Conservation (phyloP, 2,113 vertebrate genomes). For the Porphyrio hochstetteri region DNA sequence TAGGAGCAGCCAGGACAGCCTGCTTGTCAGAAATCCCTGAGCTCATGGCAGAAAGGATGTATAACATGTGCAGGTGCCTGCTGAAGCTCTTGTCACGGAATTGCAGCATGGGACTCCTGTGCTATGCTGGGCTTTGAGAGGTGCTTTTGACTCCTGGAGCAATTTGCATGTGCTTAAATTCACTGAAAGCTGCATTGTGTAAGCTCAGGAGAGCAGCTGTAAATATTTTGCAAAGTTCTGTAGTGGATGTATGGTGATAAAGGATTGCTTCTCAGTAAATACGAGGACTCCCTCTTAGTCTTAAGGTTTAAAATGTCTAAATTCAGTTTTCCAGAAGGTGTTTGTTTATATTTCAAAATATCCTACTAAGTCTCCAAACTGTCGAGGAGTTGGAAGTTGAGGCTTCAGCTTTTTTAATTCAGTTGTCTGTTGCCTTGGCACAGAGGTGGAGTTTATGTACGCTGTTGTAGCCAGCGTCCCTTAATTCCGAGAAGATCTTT, state of each 20-base stretch:
- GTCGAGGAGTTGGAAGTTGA: background rate
- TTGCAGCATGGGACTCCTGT: background rate
- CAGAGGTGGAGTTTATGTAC: background rate
- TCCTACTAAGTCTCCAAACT: background rate
- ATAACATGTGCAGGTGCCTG: fast-evolving
- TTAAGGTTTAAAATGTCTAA: background rate
- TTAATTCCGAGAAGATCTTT: background rate
- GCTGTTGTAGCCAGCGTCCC: background rate
- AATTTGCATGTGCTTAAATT: background rate
- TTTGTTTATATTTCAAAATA: background rate
- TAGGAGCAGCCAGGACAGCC: background rate
- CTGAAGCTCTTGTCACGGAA: background rate
- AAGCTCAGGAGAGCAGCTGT: background rate
- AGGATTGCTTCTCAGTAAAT: background rate
- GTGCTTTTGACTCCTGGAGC: background rate
- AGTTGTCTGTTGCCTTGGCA: background rate
- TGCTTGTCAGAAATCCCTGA: background rate
- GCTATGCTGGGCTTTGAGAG: background rate
- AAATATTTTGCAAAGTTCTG: background rate
- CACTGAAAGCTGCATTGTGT: background rate
- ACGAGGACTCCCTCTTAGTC: background rate
- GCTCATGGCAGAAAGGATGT: fast-evolving
- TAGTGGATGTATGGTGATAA: background rate
- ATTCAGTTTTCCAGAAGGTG: background rate
- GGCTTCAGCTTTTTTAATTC: background rate